phyloP scores from a whole-genome alignment of 2,797 vertebrate species.

The Sebastiscus albofasciatus region DNA sequence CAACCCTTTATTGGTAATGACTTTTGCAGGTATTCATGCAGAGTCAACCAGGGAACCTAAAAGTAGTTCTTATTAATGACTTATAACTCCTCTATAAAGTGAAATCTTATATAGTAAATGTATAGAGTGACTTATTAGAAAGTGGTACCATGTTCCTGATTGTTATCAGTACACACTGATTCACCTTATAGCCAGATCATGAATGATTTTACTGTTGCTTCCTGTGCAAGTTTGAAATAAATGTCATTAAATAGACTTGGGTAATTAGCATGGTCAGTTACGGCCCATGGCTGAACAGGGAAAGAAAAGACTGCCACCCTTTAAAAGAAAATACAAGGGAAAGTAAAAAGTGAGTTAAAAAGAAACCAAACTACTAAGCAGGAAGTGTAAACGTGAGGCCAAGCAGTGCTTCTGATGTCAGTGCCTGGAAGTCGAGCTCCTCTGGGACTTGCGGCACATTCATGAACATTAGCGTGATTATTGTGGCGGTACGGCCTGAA shows the following conservation, averaged over 20 bases:
- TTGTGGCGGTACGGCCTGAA: neutral
- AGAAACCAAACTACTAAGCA: neutral
- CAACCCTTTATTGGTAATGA: too few relatives aligned
- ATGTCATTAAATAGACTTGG: too few relatives aligned
- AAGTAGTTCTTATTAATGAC: too few relatives aligned
- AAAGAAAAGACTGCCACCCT: neutral
- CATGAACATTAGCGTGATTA: slow-evolving; percentile 29
- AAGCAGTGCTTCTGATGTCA: slow-evolving; percentile 17
- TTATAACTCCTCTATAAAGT: neutral
- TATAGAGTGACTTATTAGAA: neutral
- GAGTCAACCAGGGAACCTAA: neutral
- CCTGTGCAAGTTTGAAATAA: too few relatives aligned
- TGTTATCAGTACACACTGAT: neutral
- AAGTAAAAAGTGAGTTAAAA: neutral
- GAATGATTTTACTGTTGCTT: too few relatives aligned
- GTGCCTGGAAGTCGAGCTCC: slow-evolving; percentile 15
- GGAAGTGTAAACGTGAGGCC: slow-evolving; percentile 15
- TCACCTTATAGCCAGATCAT: neutral
- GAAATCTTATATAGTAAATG: rapidly evolving
- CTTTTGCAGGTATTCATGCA: too few relatives aligned
- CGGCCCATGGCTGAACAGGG: neutral
- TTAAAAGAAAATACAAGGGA: neutral
- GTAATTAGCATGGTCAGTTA: too few relatives aligned
- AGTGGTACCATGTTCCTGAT: neutral
- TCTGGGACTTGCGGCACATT: slow-evolving; percentile 29